Base-by-base conservation (phyloP, 2,888 invertebrate species). In the Drosophila anceps region DNA sequence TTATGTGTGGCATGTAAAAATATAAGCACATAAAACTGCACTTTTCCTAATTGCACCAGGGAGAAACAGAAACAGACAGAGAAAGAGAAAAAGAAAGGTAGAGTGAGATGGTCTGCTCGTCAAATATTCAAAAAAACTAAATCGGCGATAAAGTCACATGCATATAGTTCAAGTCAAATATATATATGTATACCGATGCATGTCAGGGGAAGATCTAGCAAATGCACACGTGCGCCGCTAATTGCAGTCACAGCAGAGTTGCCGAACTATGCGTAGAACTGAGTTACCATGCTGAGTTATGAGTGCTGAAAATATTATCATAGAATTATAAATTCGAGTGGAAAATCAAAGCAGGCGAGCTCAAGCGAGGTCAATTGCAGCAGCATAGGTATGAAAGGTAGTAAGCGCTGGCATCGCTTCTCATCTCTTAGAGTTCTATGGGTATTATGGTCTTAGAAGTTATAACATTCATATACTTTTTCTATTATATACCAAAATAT, bases 21-120 rank as follows among this genome's bases (percentile, higher is more conserved):
- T 78, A 86, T 78, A 86, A 86, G 86, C 88, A 89, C 90, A 88
- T 88, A 88, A 88, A 88, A 90, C 86, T 88, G 90, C 88, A 88
- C 90, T 88, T 72, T 81, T 80, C 83, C 88, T 88, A 88, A 88
- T 88, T 90, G 88, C 86, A 75, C 60, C 44, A 55, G 57, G 43
- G 35, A 64, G 20, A 54, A 35, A 13, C 51, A 13, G 51, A 13
- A 35, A 33, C 33, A 33, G 20, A 20, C 10, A 31, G 10, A 33
- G 50, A 0, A 1, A 31, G 31, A 50, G 50, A 1, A 1, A 4
- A 5, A 18, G 7, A 31, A 31, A 2, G 29, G 2, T 12, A 18
- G 29, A 18, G 29, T 0, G 18, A n/a, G 54, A 41, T 27, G 53
- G 20, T 46, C 43, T 12, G 39, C 65, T 50, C 9, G 60, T 41